phyloP scores from a whole-genome alignment of 2,888 invertebrate species.

The Marasmarcha lunaedactyla region DNA sequence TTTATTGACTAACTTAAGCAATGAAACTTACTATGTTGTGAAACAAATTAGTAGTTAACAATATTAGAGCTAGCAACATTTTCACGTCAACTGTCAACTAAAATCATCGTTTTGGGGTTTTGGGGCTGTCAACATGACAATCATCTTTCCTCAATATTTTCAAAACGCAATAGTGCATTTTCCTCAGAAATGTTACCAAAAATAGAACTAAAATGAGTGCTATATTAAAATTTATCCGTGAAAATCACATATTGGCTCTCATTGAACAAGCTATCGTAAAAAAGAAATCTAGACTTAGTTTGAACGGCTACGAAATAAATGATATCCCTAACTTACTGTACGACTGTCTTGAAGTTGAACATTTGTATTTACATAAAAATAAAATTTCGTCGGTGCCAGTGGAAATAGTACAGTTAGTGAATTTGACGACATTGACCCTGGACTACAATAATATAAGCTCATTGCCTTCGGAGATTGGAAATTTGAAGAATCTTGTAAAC shows the following conservation, averaged over 20 bases:
- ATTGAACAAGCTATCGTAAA: constrained; percentile 74
- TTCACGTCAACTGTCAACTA: too few species aligned
- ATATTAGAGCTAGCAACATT: too few species aligned
- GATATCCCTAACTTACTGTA: constrained; percentile 70
- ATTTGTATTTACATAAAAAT: constrained; percentile 75
- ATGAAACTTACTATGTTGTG: too few species aligned
- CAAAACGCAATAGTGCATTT: constrained; percentile 45
- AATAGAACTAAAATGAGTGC: constrained; percentile 69
- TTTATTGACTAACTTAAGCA: too few species aligned
- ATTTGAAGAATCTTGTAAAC: constrained; percentile 69
- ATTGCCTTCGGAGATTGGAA: constrained; percentile 72
- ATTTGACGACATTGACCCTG: constrained; percentile 72
- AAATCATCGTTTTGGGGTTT: too few species aligned
- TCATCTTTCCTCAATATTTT: constrained; percentile 32
- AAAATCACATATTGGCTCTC: constrained; percentile 75
- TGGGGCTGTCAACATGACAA: not conserved
- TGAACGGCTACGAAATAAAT: constrained; percentile 74
- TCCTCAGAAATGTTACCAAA: constrained; percentile 36
- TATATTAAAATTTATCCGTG: constrained; percentile 76
- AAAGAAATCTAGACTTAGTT: constrained; percentile 70
- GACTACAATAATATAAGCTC: constrained; percentile 74
- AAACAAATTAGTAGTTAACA: too few species aligned
- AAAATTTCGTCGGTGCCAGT: constrained; percentile 62
- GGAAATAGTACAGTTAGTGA: constrained; percentile 61
- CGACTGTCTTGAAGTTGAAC: constrained; percentile 67